phyloP scores from a whole-genome alignment of 2,888 invertebrate genomes.

The Bimastos eiseni region DNA sequence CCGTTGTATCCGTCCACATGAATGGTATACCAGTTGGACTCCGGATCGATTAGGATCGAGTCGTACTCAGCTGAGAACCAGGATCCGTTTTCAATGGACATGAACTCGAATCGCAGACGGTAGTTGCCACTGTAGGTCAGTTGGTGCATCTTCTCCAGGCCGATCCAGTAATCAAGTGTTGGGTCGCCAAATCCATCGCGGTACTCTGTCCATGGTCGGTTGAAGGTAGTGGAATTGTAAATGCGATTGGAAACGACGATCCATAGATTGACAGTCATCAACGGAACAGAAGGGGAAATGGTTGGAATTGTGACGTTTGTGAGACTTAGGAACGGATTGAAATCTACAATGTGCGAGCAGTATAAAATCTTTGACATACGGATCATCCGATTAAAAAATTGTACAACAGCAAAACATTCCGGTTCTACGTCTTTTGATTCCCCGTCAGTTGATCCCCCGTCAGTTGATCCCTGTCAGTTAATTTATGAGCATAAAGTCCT shows the following conservation, averaged over 20 bases:
- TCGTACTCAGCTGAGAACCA: constrained; percentile 14
- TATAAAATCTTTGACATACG: no score
- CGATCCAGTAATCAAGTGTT: background rate
- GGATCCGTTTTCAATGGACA: background rate
- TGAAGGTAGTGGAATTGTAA: background rate
- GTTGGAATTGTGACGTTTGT: no score
- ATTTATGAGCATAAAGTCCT: no score
- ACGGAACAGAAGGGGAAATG: no score
- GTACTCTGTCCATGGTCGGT: background rate
- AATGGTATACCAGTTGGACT: background rate
- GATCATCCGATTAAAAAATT: no score
- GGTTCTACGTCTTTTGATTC: no score
- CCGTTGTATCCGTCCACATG: constrained; percentile 21
- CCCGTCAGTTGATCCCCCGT: no score
- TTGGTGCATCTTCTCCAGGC: background rate
- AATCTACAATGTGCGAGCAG: no score
- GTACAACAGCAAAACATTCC: no score
- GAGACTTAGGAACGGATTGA: no score
- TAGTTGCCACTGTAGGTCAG: background rate
- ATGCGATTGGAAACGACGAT: background rate
- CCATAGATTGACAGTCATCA: background rate
- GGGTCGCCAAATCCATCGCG: background rate
- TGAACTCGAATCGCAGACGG: background rate
- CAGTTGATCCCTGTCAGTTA: no score
- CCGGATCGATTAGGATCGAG: background rate